Conservation (phyloP, 2,888 invertebrate species). For the Lucinisca nassula region DNA sequence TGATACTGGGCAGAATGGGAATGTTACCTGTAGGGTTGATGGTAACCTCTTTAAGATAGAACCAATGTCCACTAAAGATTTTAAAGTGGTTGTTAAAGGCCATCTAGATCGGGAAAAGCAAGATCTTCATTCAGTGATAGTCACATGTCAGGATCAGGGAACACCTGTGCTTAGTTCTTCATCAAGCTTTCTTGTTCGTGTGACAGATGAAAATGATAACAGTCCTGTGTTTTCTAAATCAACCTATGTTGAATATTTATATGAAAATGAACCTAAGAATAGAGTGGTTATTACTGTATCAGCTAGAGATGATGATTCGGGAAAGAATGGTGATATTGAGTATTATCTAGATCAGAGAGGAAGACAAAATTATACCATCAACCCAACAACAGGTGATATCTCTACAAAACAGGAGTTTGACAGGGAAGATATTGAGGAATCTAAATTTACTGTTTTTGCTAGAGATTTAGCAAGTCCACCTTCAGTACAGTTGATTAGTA, state of each 20-base stretch:
- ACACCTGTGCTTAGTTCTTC: slow-evolving; percentile 71
- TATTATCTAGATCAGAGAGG: slow-evolving; percentile 90
- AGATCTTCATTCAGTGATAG: slow-evolving; percentile 85
- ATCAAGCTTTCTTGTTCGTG: slow-evolving; percentile 78
- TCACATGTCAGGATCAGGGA: slow-evolving; percentile 90
- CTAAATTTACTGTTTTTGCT: slow-evolving; percentile 77
- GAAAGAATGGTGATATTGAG: slow-evolving; percentile 75
- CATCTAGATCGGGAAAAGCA: slow-evolving; percentile 80
- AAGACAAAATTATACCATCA: slow-evolving; percentile 85
- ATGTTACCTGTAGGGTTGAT: slow-evolving; percentile 69
- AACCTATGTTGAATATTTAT: slow-evolving; percentile 68
- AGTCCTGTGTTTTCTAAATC: slow-evolving; percentile 93
- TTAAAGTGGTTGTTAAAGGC: slow-evolving; percentile 88
- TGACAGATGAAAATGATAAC: slow-evolving; percentile 97
- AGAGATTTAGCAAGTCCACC: slow-evolving; percentile 76
- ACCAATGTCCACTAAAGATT: slow-evolving; percentile 79
- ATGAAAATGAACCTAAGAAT: slow-evolving; percentile 75
- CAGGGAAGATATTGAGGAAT: slow-evolving; percentile 68
- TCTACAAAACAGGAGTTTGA: slow-evolving; percentile 76
- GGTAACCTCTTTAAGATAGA: slow-evolving; percentile 75
- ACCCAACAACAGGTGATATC: slow-evolving; percentile 73
- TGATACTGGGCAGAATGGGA: slow-evolving; percentile 83
- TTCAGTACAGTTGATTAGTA: slow-evolving; percentile 74
- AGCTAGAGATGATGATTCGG: slow-evolving; percentile 92
- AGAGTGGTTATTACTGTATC: slow-evolving; percentile 93